Evolutionary conservation across 2,113 vertebrate genomes (phyloP).

Genomic region (Cyprinodon variegatus): DNA sequence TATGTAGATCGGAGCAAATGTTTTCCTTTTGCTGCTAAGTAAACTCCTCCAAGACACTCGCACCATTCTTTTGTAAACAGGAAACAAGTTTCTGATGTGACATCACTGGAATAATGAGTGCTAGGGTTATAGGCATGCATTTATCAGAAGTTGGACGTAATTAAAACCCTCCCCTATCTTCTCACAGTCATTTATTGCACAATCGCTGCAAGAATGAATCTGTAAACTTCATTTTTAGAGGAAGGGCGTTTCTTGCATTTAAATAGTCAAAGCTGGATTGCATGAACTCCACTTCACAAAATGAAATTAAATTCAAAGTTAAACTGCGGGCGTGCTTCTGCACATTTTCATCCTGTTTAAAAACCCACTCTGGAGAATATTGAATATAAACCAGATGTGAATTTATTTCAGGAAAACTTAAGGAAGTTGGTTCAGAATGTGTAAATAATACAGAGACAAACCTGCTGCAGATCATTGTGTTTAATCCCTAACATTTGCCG

Average conservation of each 20-base stretch:
- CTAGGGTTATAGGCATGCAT: background rate
- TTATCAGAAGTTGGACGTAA: background rate
- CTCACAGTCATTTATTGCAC: background rate
- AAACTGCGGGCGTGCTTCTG: background rate
- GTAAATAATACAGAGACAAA: background rate
- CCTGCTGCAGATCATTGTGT: background rate
- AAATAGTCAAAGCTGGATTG: slow-evolving; percentile 9
- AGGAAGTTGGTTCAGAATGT: background rate
- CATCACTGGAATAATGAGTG: background rate
- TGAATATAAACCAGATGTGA: slow-evolving; percentile 1
- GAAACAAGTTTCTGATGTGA: slow-evolving; percentile 44
- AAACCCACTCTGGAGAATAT: background rate
- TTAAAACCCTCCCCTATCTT: background rate
- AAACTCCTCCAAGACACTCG: slow-evolving; percentile 46
- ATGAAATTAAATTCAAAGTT: background rate
- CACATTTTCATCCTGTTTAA: background rate
- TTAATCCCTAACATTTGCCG: background rate
- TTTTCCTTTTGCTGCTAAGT: slow-evolving; percentile 29
- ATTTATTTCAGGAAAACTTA: slow-evolving; percentile 8
- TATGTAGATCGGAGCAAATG: slow-evolving; percentile 10
- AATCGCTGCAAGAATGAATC: background rate
- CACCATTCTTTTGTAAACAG: slow-evolving; percentile 69
- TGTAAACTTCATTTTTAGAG: background rate
- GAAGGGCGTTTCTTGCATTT: background rate
- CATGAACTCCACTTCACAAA: slow-evolving; percentile 2